Conservation (phyloP, 2,113 vertebrate species). For the Melanocharis versteri region DNA sequence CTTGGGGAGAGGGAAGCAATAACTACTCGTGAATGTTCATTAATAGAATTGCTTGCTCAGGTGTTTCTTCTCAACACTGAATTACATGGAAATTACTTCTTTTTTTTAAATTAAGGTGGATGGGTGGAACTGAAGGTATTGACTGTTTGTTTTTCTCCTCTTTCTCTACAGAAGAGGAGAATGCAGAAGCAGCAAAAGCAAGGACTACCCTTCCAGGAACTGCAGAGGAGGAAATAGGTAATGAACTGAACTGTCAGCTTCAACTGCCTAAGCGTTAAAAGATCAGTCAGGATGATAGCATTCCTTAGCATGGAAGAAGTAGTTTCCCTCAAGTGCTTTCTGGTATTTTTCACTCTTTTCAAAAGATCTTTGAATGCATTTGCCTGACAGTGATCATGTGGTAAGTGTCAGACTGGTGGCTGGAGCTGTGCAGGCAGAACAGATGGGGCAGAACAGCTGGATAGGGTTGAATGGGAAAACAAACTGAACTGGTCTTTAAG, state of each 20-base stretch:
- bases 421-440: not conserved
- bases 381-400: not conserved
- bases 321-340: not conserved
- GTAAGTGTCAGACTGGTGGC: not conserved
- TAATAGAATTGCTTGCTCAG: not conserved
- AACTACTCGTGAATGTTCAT: not conserved
- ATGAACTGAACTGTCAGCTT: not conserved
- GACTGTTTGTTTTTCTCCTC: not conserved
- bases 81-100: not conserved
- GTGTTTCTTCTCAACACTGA: not conserved
- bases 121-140: not conserved
- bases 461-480: not conserved
- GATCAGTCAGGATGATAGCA: not conserved
- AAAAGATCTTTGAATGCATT: not conserved
- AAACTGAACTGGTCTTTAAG: not conserved
- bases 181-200: slow-evolving; percentile 76
- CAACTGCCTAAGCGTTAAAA: not conserved
- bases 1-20: not conserved
- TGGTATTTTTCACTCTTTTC: not conserved
- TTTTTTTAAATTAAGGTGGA: not conserved
- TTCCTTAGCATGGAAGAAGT: not conserved
- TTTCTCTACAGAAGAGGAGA: slow-evolving; percentile 70
- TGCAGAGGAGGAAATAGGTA: slow-evolving; percentile 75
- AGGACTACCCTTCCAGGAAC: slow-evolving; percentile 74
- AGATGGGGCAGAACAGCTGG: not conserved